Base-by-base conservation (phyloP, 2,797 vertebrate genomes). In the Lophius americanus region DNA sequence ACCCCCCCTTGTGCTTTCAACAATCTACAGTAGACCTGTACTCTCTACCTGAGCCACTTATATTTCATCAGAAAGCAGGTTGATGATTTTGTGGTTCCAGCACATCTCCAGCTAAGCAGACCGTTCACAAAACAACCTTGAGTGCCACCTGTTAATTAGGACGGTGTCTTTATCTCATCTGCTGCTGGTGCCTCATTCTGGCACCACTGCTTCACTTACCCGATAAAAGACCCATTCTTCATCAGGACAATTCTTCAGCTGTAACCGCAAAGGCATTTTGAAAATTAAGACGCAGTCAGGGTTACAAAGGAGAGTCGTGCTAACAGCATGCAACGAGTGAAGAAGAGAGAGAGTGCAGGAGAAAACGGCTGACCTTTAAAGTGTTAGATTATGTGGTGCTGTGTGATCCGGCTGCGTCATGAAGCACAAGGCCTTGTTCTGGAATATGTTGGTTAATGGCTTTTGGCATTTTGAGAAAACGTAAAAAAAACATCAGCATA, bases 321-420 rank as follows among this genome's bases (percentile, higher is more conserved):
- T 62, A 68, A 60, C 46, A 57, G 42, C 49, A 12, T 59, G 14
- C 9, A 57, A 62, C 60, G 11, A 3, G 14, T 7, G 58, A 65
- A 78, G 78, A 81, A 48, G 56, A 73, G 59, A 66, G 52, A 7
- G 46, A 4, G 2, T 66, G 75, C 23, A 23, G 23, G 23, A 23
- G 84, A 85, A 82, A 64, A 68, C 61, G 57, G 7, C 60, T 87
- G 87, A 90, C 88, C 88, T 90, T 91, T 88, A 62, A 75, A 59
- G 67, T 61, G 10, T 42, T 3, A 7, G 41, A 42, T 68, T 68
- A 51, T 85, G 74, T 83, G 71, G 62, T 37, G 78, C 75, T 60
- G 61, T 55, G 33, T 67, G 66, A 79, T 76, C 64, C 2, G 32
- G 60, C 60, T 41, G 63, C 68, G 74, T 64, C 69, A 62, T 59